phyloP scores from a whole-genome alignment of 2,113 vertebrate species.

The Odontophorus gujanensis region DNA sequence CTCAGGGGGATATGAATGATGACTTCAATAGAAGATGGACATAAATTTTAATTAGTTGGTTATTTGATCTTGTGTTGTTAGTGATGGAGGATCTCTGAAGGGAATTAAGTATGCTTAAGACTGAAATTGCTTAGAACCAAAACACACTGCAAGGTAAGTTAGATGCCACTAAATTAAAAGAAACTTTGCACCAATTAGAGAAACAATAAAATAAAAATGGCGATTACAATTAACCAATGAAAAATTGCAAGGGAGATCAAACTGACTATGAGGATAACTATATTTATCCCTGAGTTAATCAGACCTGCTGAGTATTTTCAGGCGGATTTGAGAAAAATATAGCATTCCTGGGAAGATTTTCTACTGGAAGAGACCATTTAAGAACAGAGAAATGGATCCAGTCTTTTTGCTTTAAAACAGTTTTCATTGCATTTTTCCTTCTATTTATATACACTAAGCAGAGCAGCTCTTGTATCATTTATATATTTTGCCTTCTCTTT shows the following conservation, averaged over 20 bases:
- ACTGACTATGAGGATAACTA: not conserved
- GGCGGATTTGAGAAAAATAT: not conserved
- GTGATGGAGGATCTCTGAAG: slow-evolving; percentile 68
- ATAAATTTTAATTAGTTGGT: slow-evolving; percentile 77
- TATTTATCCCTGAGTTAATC: slow-evolving; percentile 31
- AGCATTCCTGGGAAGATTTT: not conserved
- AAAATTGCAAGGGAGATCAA: slow-evolving; percentile 1
- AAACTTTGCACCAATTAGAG: slow-evolving; percentile 51
- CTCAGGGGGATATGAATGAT: slow-evolving; percentile 57
- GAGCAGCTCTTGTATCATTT: slow-evolving; percentile 30
- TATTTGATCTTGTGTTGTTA: slow-evolving; percentile 75
- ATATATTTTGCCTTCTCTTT: not conserved
- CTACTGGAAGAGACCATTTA: not conserved
- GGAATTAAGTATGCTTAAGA: slow-evolving; percentile 77
- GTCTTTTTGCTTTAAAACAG: not conserved
- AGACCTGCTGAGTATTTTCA: not conserved
- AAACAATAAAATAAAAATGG: slow-evolving; percentile 41
- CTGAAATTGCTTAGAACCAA: slow-evolving; percentile 71
- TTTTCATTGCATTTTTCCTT: not conserved
- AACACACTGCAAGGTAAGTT: slow-evolving; percentile 61
- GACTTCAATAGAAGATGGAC: slow-evolving; percentile 71
- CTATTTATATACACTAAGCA: not conserved
- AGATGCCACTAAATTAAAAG: slow-evolving; percentile 59
- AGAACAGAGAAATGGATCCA: not conserved
- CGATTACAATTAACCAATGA: not conserved